Percentiles rank a stretch among this genome's conserved stretches.
Evolutionary conservation across 2,797 vertebrate species (phyloP).

Genomic region (Lepus townsendii): DNA sequence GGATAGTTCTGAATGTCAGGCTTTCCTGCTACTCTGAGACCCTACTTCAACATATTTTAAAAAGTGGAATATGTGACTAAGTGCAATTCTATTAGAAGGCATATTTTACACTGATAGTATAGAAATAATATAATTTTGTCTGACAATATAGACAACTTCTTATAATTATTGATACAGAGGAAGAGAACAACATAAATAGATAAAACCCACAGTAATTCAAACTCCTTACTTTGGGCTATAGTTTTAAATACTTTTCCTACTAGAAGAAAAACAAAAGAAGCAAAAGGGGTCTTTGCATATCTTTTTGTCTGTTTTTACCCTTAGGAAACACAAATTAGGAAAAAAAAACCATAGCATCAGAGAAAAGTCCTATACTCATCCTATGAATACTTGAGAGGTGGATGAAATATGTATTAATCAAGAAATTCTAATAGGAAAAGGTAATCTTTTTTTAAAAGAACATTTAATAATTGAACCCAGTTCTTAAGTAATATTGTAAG

Average conservation of each 20-base stretch:
- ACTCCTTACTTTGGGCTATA: neutral
- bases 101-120: neutral
- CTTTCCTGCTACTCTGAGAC: constrained; percentile 10
- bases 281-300: neutral
- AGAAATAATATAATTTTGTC: constrained; percentile 1
- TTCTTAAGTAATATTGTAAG: too few species aligned
- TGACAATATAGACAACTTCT: neutral
- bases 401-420: neutral
- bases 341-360: neutral
- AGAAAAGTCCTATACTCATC: neutral
- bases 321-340: constrained; percentile 14
- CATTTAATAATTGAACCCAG: too few species aligned
- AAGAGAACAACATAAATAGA: neutral
- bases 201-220: neutral
- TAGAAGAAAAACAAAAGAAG: constrained; percentile 20
- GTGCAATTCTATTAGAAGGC: constrained; percentile 3
- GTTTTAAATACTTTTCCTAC: constrained; percentile 42
- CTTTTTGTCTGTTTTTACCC: constrained; percentile 49
- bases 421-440: constrained; percentile 13
- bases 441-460: neutral
- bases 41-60: neutral
- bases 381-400: neutral
- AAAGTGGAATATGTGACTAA: constrained; percentile 24
- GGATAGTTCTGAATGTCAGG: neutral
- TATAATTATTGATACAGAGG: neutral